A percentile compares a stretch with the other conserved stretches of the same genome.
These are phyloP conservation scores for Notamacropus eugenii DNA, from an alignment of 2,797 vertebrate species.

Conservation along the genomic window DNA sequence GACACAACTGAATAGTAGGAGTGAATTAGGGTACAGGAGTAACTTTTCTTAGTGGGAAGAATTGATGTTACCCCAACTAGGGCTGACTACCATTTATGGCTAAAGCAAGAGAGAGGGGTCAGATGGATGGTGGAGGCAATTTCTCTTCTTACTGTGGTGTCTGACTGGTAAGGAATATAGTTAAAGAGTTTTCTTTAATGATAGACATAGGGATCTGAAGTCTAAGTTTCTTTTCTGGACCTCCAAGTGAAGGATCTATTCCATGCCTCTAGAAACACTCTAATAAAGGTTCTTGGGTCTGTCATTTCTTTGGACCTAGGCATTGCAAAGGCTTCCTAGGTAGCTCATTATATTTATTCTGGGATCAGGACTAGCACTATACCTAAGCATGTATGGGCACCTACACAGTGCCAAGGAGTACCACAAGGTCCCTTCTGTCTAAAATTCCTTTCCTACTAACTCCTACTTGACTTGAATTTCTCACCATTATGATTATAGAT, in stretches of 20 bases:
- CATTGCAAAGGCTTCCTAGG: neutral
- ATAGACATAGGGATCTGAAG: neutral
- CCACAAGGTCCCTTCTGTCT: neutral
- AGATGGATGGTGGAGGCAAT: neutral
- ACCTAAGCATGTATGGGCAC: neutral
- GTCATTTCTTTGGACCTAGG: neutral
- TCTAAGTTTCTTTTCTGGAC: neutral
- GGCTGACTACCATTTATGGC: neutral
- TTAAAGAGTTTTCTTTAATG: neutral
- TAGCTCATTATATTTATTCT: neutral
- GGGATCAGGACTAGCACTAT: neutral
- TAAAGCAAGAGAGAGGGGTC: neutral
- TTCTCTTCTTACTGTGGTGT: neutral
- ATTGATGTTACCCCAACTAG: neutral
- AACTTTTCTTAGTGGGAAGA: neutral
- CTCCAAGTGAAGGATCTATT: neutral
- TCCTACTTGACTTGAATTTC: neutral
- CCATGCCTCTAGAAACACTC: neutral
- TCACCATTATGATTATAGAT: neutral
- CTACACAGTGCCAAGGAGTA: too few species aligned
- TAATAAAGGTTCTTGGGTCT: neutral
- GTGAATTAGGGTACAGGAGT: neutral
- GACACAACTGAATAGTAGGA: neutral
- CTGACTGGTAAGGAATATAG: neutral
- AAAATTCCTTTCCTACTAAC: constrained; percentile 3